Evolutionary conservation across 2,888 invertebrate genomes (phyloP).

Genomic region (Drosophila mulleri): DNA sequence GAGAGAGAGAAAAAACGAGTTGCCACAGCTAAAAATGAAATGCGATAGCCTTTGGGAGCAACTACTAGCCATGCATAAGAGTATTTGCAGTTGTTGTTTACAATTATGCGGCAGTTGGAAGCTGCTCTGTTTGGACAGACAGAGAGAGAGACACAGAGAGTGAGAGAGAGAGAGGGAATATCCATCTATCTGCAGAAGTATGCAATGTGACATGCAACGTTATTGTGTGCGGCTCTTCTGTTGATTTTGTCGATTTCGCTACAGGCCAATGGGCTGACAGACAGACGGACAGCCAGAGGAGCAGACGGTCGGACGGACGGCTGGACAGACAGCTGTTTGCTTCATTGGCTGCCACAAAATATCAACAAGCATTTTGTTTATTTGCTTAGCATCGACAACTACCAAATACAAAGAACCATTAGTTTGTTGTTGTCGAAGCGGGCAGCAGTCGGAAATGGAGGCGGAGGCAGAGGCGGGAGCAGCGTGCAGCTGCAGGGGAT

Average conservation of each 20-base stretch:
- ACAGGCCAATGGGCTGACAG: conserved; percentile 58
- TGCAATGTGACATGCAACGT: conserved; percentile 26
- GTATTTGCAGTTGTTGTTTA: conserved; percentile 61
- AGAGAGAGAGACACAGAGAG: not conserved
- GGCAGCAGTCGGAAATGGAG: not conserved
- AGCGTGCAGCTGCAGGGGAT: conserved; percentile 10
- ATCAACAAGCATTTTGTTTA: conserved; percentile 81
- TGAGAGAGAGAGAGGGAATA: not conserved
- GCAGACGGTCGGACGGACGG: conserved; percentile 9
- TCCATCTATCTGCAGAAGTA: not conserved
- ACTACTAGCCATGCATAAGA: conserved; percentile 32
- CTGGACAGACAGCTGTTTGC: conserved; percentile 69
- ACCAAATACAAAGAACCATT: conserved; percentile 66
- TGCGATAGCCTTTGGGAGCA: conserved; percentile 29
- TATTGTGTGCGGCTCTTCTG: conserved; percentile 46
- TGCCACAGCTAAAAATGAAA: conserved; percentile 46
- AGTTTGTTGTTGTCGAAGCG: conserved; percentile 48
- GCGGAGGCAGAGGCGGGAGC: not conserved
- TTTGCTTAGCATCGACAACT: conserved; percentile 73
- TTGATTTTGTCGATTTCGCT: conserved; percentile 78
- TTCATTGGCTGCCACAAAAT: conserved; percentile 82
- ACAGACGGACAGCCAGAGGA: conserved; percentile 15
- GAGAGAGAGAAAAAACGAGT: not conserved
- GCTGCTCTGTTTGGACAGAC: conserved; percentile 43
- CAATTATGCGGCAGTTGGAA: conserved; percentile 70